These are phyloP conservation scores for Cyphomyrmex costatus DNA, from an alignment of 1,140 invertebrate genomes.

Conservation along the genomic window DNA sequence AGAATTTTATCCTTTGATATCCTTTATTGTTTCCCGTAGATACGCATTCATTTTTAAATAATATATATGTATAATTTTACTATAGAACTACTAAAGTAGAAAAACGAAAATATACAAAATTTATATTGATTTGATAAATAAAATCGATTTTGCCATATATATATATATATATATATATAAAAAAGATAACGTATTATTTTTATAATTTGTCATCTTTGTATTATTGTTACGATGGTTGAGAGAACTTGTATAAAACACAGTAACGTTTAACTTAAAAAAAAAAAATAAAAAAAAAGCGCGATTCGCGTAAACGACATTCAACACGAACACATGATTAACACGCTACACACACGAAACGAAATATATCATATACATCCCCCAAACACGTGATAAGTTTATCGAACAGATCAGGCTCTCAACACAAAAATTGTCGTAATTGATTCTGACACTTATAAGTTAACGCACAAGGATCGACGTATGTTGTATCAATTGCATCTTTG, in stretches of 20 bases:
- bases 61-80: too few relatives aligned
- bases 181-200: slow-evolving; percentile 84
- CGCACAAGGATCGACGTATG: too few relatives aligned
- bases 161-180: too few relatives aligned
- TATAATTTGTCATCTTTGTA: slow-evolving; percentile 82
- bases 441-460: too few relatives aligned
- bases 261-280: slow-evolving; percentile 43
- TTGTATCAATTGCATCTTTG: too few relatives aligned
- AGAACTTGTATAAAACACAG: slow-evolving; percentile 70
- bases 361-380: background rate
- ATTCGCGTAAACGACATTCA: slow-evolving; percentile 24
- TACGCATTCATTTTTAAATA: background rate
- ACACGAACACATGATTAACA: slow-evolving; percentile 17
- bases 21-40: background rate
- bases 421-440: too few relatives aligned
- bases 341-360: slow-evolving; percentile 43
- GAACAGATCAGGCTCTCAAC: background rate
- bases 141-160: slow-evolving; percentile 12
- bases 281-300: background rate
- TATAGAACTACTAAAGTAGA: background rate
- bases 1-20: background rate
- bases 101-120: background rate
- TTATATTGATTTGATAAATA: background rate
- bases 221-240: slow-evolving; percentile 79
- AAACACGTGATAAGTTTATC: background rate